Percentiles rank a stretch among this genome's conserved stretches.
phyloP scores from a whole-genome alignment of 2,113 vertebrate genomes.

The Candoia aspera region DNA sequence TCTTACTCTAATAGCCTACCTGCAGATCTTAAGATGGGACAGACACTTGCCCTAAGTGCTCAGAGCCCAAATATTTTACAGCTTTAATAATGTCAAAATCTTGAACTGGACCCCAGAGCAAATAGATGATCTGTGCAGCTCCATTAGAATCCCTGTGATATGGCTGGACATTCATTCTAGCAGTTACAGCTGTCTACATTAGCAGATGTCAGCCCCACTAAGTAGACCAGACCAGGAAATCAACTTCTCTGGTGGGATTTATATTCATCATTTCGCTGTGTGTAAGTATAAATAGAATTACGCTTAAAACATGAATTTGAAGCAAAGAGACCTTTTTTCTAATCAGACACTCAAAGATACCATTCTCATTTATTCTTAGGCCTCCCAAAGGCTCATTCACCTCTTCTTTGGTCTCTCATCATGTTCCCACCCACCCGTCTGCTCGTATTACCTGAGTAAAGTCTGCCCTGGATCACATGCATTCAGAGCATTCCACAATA shows the following conservation, averaged over 20 bases:
- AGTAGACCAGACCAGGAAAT: neutral
- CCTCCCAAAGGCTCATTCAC: too few species aligned
- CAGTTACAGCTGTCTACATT: neutral
- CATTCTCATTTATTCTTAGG: too few species aligned
- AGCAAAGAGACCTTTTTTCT: too few species aligned
- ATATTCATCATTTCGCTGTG: too few species aligned
- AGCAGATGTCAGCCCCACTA: neutral
- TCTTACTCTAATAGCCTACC: neutral
- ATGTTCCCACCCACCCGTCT: too few species aligned
- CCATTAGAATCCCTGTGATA: neutral
- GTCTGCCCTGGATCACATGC: too few species aligned
- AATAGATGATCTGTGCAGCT: neutral
- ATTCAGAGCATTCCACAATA: too few species aligned
- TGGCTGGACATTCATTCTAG: neutral
- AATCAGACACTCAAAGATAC: too few species aligned
- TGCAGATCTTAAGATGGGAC: neutral
- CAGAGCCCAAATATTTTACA: neutral
- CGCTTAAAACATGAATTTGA: too few species aligned
- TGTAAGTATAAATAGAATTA: too few species aligned
- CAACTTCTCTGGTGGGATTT: neutral
- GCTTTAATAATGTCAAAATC: neutral
- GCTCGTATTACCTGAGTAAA: too few species aligned
- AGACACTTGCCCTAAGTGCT: neutral
- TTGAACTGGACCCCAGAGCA: neutral
- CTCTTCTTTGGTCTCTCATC: too few species aligned